Conservation (phyloP, 2,113 vertebrate genomes). For the Cyprinodon brontotheroides region DNA sequence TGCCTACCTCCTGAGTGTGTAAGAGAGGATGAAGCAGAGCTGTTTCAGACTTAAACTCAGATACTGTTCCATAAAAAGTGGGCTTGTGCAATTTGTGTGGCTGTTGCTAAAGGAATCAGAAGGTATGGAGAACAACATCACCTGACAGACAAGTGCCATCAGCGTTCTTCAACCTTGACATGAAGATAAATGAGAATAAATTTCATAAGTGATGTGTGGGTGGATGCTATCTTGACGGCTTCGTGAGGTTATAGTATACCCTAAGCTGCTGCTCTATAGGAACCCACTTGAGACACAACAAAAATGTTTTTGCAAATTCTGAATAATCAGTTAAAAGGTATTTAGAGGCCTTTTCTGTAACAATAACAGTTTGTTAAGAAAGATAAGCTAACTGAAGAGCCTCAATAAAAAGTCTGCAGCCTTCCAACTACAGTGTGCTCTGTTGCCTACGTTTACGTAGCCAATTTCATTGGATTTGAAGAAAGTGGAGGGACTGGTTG, state of each 20-base stretch:
- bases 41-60: slow-evolving; percentile 4
- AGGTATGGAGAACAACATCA: not conserved
- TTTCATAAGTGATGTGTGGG: not conserved
- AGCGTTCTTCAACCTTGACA: not conserved
- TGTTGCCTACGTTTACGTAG: too few species aligned
- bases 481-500: too few species aligned
- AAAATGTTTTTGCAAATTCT: not conserved
- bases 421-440: too few species aligned
- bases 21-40: not conserved
- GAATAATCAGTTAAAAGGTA: not conserved
- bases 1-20: not conserved
- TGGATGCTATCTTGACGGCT: not conserved
- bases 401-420: not conserved
- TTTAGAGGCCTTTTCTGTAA: not conserved
- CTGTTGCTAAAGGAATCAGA: not conserved
- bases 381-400: not conserved
- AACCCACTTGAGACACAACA: not conserved
- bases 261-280: not conserved
- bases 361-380: not conserved
- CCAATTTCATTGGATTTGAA: too few species aligned
- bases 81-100: not conserved
- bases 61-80: not conserved
- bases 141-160: slow-evolving; percentile 3
- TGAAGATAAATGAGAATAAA: not conserved
- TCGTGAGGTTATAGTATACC: not conserved